Evolutionary conservation across 2,113 vertebrate genomes (phyloP), one percentile per base, ranked within the genome.

Genomic region (Mustelus asterias): DNA sequence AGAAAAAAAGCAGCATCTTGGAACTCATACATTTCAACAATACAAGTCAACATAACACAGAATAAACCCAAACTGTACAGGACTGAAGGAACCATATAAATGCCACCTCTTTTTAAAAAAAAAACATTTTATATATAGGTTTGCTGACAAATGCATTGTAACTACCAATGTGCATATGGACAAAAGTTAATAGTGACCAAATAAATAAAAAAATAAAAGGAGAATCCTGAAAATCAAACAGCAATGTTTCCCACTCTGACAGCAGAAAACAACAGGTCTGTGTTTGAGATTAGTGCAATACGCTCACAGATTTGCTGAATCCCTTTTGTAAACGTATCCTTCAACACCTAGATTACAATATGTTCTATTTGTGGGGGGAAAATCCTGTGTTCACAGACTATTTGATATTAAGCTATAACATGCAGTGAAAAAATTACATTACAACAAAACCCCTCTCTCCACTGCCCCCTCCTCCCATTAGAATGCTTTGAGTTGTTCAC

Each of bases 21-120:
- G 11, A 95, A 95, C 41, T 95, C 26, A 26, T 95, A 95, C 94
- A 95, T 95, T 95, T 72, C 26, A 76, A 95, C 94, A 95, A 48
- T 72, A 95, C 94, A 95, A 67, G 93, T 72, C 69, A 72, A 93
- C 60, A 67, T 37, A 95, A 95, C 94, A 95, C 94, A 70, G 93
- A 95, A 48, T 95, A 48, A 95, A 95, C 67, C 41, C 65, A 95
- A 70, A 14, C 94, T 54, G 69, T 95, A 95, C 94, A 95, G 44
- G 67, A 54, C 94, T 70, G 94, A 72, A 95, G 94, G 67, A n/a
- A 69, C n/a, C 37, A 54, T 95, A 29, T 72, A 95, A n/a, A 70
- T 48, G 69, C 94, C 63, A 94, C 33, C 60, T 70, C 24, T 70
- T 24, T 95, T 24, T 90, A 0, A 20, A 33, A 69, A 93, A 65